These are phyloP conservation scores for Lampris incognitus DNA, from an alignment of 2,113 vertebrate species.

Conservation along the genomic window DNA sequence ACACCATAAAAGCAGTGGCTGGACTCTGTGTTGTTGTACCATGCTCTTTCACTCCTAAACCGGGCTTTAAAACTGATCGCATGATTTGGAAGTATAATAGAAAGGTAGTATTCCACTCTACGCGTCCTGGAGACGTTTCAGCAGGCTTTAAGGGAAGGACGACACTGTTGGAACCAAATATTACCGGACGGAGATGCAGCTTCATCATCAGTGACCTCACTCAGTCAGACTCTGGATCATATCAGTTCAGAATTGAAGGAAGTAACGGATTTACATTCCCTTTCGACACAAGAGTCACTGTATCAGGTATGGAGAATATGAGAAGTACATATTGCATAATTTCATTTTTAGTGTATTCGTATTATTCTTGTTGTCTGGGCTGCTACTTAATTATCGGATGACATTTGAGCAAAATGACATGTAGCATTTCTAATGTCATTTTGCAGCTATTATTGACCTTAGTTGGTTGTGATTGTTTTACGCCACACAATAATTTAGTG, in stretches of 20 bases:
- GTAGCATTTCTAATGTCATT: too few relatives aligned
- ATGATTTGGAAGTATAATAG: accelerated
- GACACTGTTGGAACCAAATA: slow-evolving; percentile 40
- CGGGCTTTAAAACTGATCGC: slow-evolving; percentile 25
- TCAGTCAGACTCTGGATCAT: slow-evolving; percentile 55
- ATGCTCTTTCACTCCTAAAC: slow-evolving; percentile 12
- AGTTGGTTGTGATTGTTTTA: background rate
- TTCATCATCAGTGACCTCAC: slow-evolving; percentile 58
- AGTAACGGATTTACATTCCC: background rate
- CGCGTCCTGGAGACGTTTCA: background rate
- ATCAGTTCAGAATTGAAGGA: slow-evolving; percentile 23
- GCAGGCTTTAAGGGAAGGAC: slow-evolving; percentile 32
- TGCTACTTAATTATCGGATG: too few relatives aligned
- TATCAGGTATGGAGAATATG: slow-evolving; percentile 46
- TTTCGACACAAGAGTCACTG: background rate
- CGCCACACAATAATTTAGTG: background rate
- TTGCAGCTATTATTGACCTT: too few relatives aligned
- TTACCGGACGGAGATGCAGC: slow-evolving; percentile 44
- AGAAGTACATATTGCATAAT: background rate
- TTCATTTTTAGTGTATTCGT: too few relatives aligned
- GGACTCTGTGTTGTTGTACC: slow-evolving; percentile 66
- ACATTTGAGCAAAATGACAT: too few relatives aligned
- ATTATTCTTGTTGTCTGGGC: too few relatives aligned
- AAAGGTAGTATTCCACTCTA: slow-evolving; percentile 33
- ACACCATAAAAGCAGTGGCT: slow-evolving; percentile 39